Percentiles rank a stretch among this genome's conserved stretches.
Conservation (phyloP, 2,113 vertebrate species). For the Chlorocebus sabaeus region DNA sequence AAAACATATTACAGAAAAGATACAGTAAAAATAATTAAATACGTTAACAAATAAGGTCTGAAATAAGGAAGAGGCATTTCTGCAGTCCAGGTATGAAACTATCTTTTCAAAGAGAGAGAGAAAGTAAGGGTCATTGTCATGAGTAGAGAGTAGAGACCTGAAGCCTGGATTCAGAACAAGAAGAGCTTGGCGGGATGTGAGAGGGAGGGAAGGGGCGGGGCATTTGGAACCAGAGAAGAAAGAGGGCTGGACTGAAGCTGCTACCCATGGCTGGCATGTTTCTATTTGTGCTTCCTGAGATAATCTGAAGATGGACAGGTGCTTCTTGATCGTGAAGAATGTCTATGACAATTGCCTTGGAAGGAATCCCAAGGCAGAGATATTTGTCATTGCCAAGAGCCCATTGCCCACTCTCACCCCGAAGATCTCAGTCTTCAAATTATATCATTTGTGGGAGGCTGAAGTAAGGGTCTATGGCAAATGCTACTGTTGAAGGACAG, state of each 20-base stretch:
- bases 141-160: not conserved
- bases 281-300: not conserved
- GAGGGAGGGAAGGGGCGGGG: not conserved
- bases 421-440: not conserved
- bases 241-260: not conserved
- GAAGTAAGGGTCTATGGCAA: not conserved
- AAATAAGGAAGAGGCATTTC: not conserved
- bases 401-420: too few relatives aligned
- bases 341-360: not conserved
- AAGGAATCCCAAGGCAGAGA: not conserved
- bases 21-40: not conserved
- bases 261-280: not conserved
- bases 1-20: not conserved
- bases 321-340: not conserved
- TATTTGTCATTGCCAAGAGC: not conserved
- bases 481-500: not conserved
- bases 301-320: not conserved
- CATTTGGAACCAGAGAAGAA: not conserved
- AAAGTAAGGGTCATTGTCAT: not conserved
- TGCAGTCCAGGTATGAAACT: not conserved
- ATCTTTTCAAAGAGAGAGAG: not conserved
- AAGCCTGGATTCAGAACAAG: not conserved
- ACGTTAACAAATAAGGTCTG: not conserved
- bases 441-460: not conserved
- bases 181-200: not conserved